A percentile compares a stretch with the other conserved stretches of the same genome.
phyloP scores from a whole-genome alignment of 2,113 vertebrate species.

The Aleadryas rufinucha region DNA sequence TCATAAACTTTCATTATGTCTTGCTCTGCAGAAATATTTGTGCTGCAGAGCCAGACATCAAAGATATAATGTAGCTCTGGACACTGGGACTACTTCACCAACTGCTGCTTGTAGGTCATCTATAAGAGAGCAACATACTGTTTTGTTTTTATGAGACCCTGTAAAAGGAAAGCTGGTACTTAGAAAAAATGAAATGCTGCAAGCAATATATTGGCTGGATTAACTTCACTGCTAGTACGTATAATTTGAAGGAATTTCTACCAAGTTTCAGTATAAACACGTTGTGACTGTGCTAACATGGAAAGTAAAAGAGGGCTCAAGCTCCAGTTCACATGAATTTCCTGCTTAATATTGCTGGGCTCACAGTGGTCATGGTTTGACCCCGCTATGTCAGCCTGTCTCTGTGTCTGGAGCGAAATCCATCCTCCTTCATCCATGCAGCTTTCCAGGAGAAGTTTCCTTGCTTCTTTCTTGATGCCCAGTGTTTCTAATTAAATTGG shows the following conservation, averaged over 20 bases:
- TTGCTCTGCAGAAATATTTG: conserved; percentile 37
- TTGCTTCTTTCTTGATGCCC: neutral
- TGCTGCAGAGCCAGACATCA: conserved; percentile 39
- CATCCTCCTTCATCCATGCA: neutral
- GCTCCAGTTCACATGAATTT: neutral
- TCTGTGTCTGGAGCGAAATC: neutral
- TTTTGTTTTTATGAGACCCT: conserved; percentile 49
- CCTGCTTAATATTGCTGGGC: neutral
- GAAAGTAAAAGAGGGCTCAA: neutral
- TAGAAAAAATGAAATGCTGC: conserved; percentile 35
- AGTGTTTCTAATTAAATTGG: neutral
- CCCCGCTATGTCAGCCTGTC: neutral
- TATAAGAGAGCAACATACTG: neutral
- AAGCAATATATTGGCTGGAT: conserved; percentile 23
- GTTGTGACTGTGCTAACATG: neutral
- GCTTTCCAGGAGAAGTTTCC: neutral
- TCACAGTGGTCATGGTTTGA: neutral
- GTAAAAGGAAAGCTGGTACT: conserved; percentile 34
- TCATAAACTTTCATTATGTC: conserved; percentile 56
- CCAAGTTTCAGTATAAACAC: neutral
- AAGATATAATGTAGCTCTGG: conserved; percentile 13
- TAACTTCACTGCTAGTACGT: neutral
- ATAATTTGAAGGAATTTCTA: neutral
- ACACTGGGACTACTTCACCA: conserved; percentile 1
- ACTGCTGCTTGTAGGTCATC: conserved; percentile 14